A percentile compares a stretch with the other conserved stretches of the same genome.
These are phyloP conservation scores for Cebus imitator DNA, from an alignment of 2,113 vertebrate genomes.

Conservation along the genomic window DNA sequence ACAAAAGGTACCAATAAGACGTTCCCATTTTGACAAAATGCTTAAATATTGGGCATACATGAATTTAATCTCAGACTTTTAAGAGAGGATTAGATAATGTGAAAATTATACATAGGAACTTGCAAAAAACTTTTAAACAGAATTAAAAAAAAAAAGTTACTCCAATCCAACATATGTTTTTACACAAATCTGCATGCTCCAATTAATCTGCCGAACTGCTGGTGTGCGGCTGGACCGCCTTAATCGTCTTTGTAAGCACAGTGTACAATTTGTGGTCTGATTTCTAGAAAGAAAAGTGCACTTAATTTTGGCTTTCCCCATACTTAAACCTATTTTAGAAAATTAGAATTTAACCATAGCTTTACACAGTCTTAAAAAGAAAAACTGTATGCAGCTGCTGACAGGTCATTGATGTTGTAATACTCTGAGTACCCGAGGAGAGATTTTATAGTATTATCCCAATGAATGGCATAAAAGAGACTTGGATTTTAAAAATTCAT, in stretches of 20 bases:
- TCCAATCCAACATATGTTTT: slow-evolving; percentile 69
- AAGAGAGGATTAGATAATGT: slow-evolving; percentile 44
- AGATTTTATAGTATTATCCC: slow-evolving; percentile 48
- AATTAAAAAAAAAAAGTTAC: background rate
- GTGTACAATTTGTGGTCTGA: slow-evolving; percentile 69
- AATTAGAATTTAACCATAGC: slow-evolving; percentile 72
- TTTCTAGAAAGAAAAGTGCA: slow-evolving; percentile 57
- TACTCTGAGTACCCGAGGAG: slow-evolving; percentile 37
- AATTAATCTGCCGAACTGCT: slow-evolving; percentile 67
- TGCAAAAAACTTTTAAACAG: slow-evolving; percentile 41
- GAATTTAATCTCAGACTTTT: slow-evolving; percentile 40
- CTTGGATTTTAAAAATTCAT: slow-evolving; percentile 68
- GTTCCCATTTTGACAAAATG: slow-evolving; percentile 41
- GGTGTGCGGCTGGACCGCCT: slow-evolving; percentile 51
- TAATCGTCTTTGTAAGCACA: slow-evolving; percentile 69
- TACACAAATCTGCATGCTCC: slow-evolving; percentile 74
- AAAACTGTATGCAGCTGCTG: slow-evolving; percentile 62
- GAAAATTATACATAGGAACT: slow-evolving; percentile 44
- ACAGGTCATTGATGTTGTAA: slow-evolving; percentile 68
- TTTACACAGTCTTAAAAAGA: slow-evolving; percentile 69
- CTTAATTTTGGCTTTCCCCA: slow-evolving; percentile 56
- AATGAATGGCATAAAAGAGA: slow-evolving; percentile 65
- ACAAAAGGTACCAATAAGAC: background rate
- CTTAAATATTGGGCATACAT: background rate
- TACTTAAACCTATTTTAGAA: slow-evolving; percentile 66